Base-by-base conservation (phyloP, 2,888 invertebrate genomes). In the Eumacrocentrus americanus region DNA sequence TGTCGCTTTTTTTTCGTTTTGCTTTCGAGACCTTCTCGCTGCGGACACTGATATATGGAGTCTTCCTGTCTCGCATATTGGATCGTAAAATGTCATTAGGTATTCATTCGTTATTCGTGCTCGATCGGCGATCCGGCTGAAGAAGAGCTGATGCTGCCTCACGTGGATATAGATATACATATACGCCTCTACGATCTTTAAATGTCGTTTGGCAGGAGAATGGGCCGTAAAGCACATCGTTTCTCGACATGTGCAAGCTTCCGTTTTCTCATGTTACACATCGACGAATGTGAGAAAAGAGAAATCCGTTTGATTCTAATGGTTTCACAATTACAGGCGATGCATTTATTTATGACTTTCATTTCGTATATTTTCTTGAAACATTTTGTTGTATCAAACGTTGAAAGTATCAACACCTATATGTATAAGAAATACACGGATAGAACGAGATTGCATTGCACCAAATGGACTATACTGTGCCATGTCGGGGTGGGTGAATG, bases 71-170 rank as follows among this genome's bases (percentile, higher is more conserved):
- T 65, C 70, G 60, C 67, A 70, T 71, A 72, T 73, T 69, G 71
- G 72, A 63, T 71, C 72, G 72, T 72, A 72, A 74, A 75, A 68
- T 63, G 67, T 72, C 72, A 73, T 77, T 76, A 76, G 70, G 70
- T 75, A 74, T 76, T 77, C 73, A 70, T 75, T 72, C 72, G 72
- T 74, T 75, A 74, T 75, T 76, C 71, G 67, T 69, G 70, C 67
- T 70, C 72, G 71, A 77, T 75, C 71, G 66, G 62, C 61, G 68
- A 63, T 48, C 40, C 63, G 58, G 37, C 35, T n/a, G 4, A 23
- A 50, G 18, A 23, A 34, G 42, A 51, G 48, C 46, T 46, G 47
- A n/a, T n/a, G n/a, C n/a, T 25, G 12, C 42, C 20, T 23, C 47
- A 3, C 47, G 48, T 56, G n/a, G n/a, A n/a, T 61, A 56, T 52